These are phyloP conservation scores for Tamias sibiricus DNA, from an alignment of 2,113 vertebrate genomes.

Conservation along the genomic window DNA sequence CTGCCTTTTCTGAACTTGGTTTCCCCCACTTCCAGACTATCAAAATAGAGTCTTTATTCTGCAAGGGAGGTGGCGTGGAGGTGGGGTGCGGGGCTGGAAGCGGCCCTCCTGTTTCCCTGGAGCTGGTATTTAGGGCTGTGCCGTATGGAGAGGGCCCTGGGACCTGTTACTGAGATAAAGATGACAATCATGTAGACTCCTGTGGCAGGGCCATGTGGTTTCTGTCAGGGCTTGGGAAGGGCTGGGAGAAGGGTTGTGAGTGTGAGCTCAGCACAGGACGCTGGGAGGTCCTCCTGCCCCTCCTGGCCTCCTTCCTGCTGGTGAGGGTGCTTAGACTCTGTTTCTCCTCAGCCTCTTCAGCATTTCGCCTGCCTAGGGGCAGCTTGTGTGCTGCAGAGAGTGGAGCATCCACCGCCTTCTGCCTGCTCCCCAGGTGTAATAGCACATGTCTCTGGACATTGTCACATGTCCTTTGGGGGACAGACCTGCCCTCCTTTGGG, in stretches of 20 bases:
- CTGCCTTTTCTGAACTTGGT: not conserved
- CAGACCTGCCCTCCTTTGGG: fast-evolving
- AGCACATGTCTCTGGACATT: not conserved
- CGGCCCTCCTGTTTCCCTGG: not conserved
- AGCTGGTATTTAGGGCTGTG: slow-evolving; percentile 3
- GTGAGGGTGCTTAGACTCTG: not conserved
- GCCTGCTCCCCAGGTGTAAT: not conserved
- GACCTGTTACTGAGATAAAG: slow-evolving; percentile 45
- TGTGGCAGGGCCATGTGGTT: slow-evolving; percentile 10
- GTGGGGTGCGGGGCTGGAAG: not conserved
- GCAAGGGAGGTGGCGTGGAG: not conserved
- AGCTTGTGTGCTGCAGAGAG: fast-evolving
- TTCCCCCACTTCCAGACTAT: not conserved
- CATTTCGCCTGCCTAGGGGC: not conserved
- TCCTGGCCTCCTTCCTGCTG: not conserved
- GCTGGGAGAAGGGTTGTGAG: not conserved
- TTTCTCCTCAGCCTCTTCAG: too few relatives aligned
- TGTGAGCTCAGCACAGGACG: not conserved
- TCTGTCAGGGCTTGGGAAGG: slow-evolving; percentile 14
- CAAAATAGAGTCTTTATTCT: not conserved
- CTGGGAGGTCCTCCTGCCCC: not conserved
- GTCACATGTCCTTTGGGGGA: not conserved
- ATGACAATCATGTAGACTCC: not conserved
- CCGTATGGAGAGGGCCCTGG: not conserved
- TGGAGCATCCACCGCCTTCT: fast-evolving